A percentile compares a stretch with the other conserved stretches of the same genome.
Evolutionary conservation across 2,888 invertebrate genomes (phyloP).

Genomic region (Anodontia alba): DNA sequence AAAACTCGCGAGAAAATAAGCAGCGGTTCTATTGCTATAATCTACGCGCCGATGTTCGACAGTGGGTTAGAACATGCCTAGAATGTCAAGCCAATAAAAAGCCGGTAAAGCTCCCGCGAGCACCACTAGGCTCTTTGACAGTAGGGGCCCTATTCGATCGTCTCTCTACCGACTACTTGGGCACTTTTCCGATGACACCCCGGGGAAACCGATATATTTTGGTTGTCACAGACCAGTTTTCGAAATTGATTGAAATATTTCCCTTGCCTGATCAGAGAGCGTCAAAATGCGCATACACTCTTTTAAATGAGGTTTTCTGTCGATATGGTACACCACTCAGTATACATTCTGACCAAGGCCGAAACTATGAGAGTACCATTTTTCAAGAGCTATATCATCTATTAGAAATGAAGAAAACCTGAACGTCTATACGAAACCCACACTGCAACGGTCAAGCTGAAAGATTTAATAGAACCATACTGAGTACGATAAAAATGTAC

Average conservation of each 20-base stretch:
- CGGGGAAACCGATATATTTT: not conserved
- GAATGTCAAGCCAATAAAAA: not conserved
- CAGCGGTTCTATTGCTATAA: not conserved
- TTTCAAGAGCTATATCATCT: not conserved
- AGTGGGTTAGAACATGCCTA: not conserved
- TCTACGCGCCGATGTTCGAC: not conserved
- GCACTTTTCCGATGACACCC: not conserved
- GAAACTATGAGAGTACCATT: not conserved
- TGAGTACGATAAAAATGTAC: not conserved
- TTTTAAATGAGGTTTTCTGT: not conserved
- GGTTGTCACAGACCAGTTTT: not conserved
- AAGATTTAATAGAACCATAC: not conserved
- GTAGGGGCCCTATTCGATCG: not conserved
- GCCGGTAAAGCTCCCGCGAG: not conserved
- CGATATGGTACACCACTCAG: not conserved
- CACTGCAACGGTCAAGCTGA: not conserved
- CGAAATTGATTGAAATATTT: not conserved
- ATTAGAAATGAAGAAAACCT: not conserved
- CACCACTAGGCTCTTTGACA: not conserved
- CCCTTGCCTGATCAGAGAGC: not conserved
- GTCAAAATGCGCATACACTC: not conserved
- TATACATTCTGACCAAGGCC: not conserved
- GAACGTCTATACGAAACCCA: not conserved
- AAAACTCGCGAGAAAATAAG: not conserved
- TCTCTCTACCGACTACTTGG: not conserved